Conservation (phyloP, 2,888 invertebrate genomes). For the Neoitamus cyanurus region DNA sequence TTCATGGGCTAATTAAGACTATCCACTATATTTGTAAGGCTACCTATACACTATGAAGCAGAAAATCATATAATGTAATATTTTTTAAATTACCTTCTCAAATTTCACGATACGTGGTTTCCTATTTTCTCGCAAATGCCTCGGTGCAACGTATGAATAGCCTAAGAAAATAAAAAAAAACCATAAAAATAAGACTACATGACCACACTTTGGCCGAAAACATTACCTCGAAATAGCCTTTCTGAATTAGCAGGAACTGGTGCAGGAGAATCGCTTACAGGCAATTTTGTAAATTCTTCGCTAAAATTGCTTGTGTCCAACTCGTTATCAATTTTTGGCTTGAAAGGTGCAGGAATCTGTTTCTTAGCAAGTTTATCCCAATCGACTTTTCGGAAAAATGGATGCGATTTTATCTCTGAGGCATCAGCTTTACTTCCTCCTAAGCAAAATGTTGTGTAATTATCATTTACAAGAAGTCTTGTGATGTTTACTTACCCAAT, state of each 20-base stretch:
- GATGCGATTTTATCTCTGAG: slow-evolving; percentile 87
- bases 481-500: slow-evolving; percentile 66
- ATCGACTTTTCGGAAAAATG: slow-evolving; percentile 84
- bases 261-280: slow-evolving; percentile 91
- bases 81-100: not conserved
- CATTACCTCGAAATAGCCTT: slow-evolving; percentile 83
- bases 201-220: not conserved
- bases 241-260: slow-evolving; percentile 86
- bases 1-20: not conserved
- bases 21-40: too few species aligned
- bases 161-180: slow-evolving; percentile 70
- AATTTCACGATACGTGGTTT: slow-evolving; percentile 8
- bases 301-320: slow-evolving; percentile 96
- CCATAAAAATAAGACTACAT: slow-evolving; percentile 8
- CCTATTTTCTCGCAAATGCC: slow-evolving; percentile 59
- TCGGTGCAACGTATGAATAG: slow-evolving; percentile 95
- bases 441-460: slow-evolving; percentile 9
- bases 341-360: slow-evolving; percentile 86
- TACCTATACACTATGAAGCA: too few species aligned
- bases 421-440: slow-evolving; percentile 89
- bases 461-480: not conserved
- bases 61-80: not conserved
- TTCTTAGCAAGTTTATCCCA: slow-evolving; percentile 86
- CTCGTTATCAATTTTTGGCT: slow-evolving; percentile 86
- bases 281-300: slow-evolving; percentile 94